A percentile compares a stretch with the other conserved stretches of the same genome.
These are phyloP conservation scores for Labroides dimidiatus DNA, from an alignment of 2,797 vertebrate species.

Conservation along the genomic window DNA sequence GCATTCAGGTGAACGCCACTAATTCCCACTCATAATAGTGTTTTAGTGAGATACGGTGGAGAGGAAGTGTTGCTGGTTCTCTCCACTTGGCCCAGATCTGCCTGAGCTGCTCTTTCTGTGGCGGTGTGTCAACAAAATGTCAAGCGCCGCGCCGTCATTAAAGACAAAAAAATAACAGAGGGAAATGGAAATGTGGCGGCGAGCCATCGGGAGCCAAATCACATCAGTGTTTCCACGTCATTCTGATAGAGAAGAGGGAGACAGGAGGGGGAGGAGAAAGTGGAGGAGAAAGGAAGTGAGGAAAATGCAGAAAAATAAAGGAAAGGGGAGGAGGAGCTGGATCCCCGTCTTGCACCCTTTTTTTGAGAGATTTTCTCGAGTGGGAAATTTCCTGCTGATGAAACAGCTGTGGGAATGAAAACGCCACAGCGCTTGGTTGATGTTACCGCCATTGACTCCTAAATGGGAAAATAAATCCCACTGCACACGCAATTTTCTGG, in stretches of 20 bases:
- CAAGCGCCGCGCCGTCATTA: slow-evolving; percentile 15
- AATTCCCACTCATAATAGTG: slow-evolving; percentile 54
- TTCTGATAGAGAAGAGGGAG: slow-evolving; percentile 3
- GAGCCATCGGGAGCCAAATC: slow-evolving; percentile 44
- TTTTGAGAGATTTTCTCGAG: slow-evolving; percentile 55
- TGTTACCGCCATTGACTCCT: slow-evolving; percentile 48
- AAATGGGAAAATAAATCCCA: slow-evolving; percentile 45
- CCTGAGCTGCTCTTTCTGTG: slow-evolving; percentile 32
- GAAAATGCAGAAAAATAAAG: neutral
- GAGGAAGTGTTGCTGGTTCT: slow-evolving; percentile 36
- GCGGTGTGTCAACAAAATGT: slow-evolving; percentile 57
- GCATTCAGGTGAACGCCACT: slow-evolving; percentile 46
- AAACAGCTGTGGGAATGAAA: slow-evolving; percentile 61
- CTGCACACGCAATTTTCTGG: slow-evolving; percentile 29
- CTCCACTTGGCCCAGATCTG: slow-evolving; percentile 39
- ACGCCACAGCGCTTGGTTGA: slow-evolving; percentile 32
- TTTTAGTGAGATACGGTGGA: slow-evolving; percentile 59
- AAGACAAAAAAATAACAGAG: neutral
- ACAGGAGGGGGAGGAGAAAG: neutral
- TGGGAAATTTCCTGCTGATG: slow-evolving; percentile 59
- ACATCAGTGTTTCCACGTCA: slow-evolving; percentile 41
- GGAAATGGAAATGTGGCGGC: slow-evolving; percentile 49
- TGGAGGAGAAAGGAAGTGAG: neutral
- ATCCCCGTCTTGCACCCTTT: slow-evolving; percentile 14
- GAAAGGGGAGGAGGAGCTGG: neutral